Base-by-base conservation (phyloP, 1,140 invertebrate species). In the Cydia fagiglandana region DNA sequence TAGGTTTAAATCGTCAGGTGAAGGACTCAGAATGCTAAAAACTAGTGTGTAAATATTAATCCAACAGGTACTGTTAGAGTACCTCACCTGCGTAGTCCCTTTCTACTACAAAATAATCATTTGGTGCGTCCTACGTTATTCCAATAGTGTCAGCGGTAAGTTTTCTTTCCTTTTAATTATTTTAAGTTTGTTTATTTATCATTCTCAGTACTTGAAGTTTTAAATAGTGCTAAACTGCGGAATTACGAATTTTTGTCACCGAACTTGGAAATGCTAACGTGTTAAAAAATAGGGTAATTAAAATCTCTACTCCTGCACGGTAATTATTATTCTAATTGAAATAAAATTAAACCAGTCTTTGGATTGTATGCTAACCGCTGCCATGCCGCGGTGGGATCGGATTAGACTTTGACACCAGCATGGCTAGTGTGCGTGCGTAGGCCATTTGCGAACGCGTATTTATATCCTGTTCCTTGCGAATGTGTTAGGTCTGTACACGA, bases 391-490 rank as follows among this genome's bases (percentile, higher is more conserved):
- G 66, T 41, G 66, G 66, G 15, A 17, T 84, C 79, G 76, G 81
- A 81, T 90, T 90, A 88, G 88, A 91, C 89, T 91, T 91, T 91
- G 89, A 91, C 87, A 89, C 88, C 84, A 78, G 78, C 50, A 79
- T 66, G 64, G 80, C 79, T 77, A 85, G 85, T 88, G 86, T 87
- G 81, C 82, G 86, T 86, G 79, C 73, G 77, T 75, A 76, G 79
- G 61, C 66, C 73, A 30, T 61, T 79, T 64, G 84, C 82, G 82
- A 86, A 82, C 84, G 83, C 78, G 79, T 83, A 83, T 83, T 82
- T 81, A 80, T 83, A 84, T 80, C 81, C 76, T 79, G 78, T 77
- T 75, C 64, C 56, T 38, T 79, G 76, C 76, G 78, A 81, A 74
- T 78, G 77, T 84, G 73, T 76, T 74, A 24, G 38, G 53, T 79